These are phyloP conservation scores for Ceyx cyanopectus DNA, from an alignment of 2,113 vertebrate genomes.

Conservation along the genomic window DNA sequence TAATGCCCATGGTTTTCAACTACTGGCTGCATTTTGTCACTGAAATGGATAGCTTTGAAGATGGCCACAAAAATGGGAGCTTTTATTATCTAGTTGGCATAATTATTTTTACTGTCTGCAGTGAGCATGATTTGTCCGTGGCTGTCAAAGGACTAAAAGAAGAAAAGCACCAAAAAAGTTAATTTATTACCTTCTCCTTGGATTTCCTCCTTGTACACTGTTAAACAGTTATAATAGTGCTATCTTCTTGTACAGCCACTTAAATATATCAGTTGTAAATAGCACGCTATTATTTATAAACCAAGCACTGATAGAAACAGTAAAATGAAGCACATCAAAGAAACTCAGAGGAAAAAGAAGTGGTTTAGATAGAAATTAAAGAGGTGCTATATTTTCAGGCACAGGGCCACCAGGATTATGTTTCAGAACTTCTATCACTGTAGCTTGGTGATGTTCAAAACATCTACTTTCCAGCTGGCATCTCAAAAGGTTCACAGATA, in stretches of 20 bases:
- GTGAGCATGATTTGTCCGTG: not conserved
- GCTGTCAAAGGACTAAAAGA: not conserved
- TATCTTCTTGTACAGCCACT: not conserved
- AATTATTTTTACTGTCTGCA: not conserved
- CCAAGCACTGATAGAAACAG: not conserved
- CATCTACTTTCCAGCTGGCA: not conserved
- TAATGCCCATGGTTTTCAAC: not conserved
- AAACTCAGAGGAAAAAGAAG: not conserved
- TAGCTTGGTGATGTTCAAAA: not conserved
- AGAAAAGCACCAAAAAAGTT: not conserved
- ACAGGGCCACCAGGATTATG: not conserved
- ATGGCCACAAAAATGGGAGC: not conserved
- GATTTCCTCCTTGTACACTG: not conserved
- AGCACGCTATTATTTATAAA: not conserved
- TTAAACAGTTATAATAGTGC: not conserved
- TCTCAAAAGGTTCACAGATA: not conserved
- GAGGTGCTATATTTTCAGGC: not conserved
- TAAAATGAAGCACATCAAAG: not conserved
- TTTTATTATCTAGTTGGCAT: not conserved
- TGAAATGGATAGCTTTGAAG: not conserved
- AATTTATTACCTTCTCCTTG: not conserved
- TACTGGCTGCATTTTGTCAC: not conserved
- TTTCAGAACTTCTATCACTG: not conserved
- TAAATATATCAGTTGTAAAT: not conserved
- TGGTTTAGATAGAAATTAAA: not conserved